Base-by-base conservation (phyloP, 2,797 vertebrate species). In the Takifugu rubripes region DNA sequence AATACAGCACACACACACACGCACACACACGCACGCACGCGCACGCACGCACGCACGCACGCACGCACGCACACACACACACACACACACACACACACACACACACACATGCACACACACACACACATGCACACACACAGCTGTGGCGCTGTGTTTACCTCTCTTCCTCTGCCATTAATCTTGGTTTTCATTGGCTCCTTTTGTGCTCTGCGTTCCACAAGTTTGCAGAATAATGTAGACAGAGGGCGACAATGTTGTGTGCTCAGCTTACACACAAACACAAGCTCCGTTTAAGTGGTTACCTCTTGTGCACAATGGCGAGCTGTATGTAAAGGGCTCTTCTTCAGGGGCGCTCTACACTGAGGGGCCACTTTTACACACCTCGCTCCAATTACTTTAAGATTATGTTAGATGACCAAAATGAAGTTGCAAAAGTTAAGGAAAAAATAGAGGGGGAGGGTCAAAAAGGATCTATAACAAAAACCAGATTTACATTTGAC, bases 91-190 rank as follows among this genome's bases (percentile, higher is more conserved):
- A 5, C 27, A 5, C 27, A 29, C 27, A 2, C 62, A 54, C 25
- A 54, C 36, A 15, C 42, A 64, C 61, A 52, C 43, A 56, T 33
- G 31, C 16, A 44, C 49, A 40, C 21, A 16, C 52, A 29, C 4
- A n/a, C 55, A 48, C 40, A 44, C 52, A 63, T 61, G 66, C 69
- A 50, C 53, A 46, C 79, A 49, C 84, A 85, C 87, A 88, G 86
- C 86, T 90, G 87, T 89, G 84, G 73, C 73, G 72, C 79, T 82
- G 67, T 90, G 81, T 90, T 88, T 87, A 59, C 85, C 68, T 76
- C 74, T 61, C 64, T 66, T 66, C 53, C 33, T 71, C 64, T 24
- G 29, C 70, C 62, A 71, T 80, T 68, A 77, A 72, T 77, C 74
- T 71, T 59, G 49, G 51, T 75, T 79, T 78, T 74, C 58, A 64